phyloP scores from a whole-genome alignment of 2,797 vertebrate species.

The Micropoecilia bifurca region DNA sequence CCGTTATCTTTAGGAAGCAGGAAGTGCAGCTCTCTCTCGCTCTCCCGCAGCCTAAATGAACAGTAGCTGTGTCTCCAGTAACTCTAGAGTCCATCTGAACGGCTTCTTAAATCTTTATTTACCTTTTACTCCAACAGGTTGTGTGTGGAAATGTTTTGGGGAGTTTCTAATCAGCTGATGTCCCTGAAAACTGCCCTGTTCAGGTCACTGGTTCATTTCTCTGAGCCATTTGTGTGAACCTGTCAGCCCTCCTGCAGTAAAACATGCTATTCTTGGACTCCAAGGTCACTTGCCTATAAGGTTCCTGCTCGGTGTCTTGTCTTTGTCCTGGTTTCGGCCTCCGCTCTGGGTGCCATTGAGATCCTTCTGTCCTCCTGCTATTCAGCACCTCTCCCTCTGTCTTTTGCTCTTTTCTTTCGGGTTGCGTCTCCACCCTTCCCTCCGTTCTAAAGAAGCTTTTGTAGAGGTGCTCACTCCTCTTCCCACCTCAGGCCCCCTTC shows the following conservation, averaged over 20 bases:
- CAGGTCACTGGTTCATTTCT: neutral
- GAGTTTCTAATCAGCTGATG: neutral
- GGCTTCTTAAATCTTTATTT: neutral
- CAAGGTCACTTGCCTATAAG: constrained; percentile 61
- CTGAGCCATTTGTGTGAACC: constrained; percentile 7
- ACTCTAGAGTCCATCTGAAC: neutral
- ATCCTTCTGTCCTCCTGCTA: constrained; percentile 31
- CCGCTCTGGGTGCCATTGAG: constrained; percentile 28
- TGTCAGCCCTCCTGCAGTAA: constrained; percentile 28
- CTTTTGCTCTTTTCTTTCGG: constrained; percentile 44
- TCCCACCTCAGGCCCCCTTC: constrained; percentile 58
- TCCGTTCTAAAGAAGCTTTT: constrained; percentile 45
- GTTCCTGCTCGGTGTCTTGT: constrained; percentile 32
- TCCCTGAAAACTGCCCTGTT: neutral
- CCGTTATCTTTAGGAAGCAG: neutral
- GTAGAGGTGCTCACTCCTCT: constrained; percentile 45
- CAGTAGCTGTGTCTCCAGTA: neutral
- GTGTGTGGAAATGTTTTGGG: neutral
- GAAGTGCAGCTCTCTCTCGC: neutral
- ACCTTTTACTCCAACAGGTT: neutral
- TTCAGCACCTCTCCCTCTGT: constrained; percentile 15
- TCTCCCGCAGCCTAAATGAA: neutral
- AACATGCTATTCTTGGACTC: constrained; percentile 42
- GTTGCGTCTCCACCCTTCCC: constrained; percentile 27
- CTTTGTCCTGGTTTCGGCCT: constrained; percentile 43